Evolutionary conservation across 2,888 invertebrate species (phyloP).

Genomic region (Horisme vitalbata): DNA sequence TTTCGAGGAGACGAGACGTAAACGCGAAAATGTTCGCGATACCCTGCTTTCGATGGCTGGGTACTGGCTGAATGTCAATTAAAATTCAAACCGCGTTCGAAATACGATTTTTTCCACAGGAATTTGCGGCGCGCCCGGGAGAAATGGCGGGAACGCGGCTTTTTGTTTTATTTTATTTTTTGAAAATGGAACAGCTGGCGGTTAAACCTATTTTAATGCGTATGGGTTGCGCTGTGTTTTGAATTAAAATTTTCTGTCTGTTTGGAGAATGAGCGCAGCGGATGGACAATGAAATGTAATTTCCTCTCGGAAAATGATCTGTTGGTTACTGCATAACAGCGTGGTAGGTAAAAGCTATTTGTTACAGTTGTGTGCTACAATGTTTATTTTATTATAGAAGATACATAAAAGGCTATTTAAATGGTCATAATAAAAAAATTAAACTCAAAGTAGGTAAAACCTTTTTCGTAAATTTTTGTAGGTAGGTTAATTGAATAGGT

Average conservation of each 20-base stretch:
- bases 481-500: too few species aligned
- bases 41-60: slow-evolving; percentile 52
- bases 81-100: slow-evolving; percentile 83
- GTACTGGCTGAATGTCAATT: slow-evolving; percentile 77
- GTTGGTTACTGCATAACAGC: slow-evolving; percentile 11
- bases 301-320: slow-evolving; percentile 57
- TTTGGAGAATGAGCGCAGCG: slow-evolving; percentile 39
- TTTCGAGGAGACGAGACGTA: slow-evolving; percentile 51
- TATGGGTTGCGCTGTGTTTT: slow-evolving; percentile 78
- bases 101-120: slow-evolving; percentile 82
- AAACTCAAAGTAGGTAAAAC: too few species aligned
- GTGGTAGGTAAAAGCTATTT: background rate
- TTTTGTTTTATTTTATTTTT: slow-evolving; percentile 80
- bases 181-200: slow-evolving; percentile 78
- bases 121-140: slow-evolving; percentile 77
- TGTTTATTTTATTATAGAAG: too few species aligned
- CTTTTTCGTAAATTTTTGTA: too few species aligned
- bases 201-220: slow-evolving; percentile 82
- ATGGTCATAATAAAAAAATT: too few species aligned
- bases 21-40: slow-evolving; percentile 68
- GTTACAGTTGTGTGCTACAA: background rate
- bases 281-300: slow-evolving; percentile 75
- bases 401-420: too few species aligned
- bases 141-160: slow-evolving; percentile 79
- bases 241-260: slow-evolving; percentile 73